Conservation (phyloP, 1,140 invertebrate genomes). For the Zaprionus inermis region DNA sequence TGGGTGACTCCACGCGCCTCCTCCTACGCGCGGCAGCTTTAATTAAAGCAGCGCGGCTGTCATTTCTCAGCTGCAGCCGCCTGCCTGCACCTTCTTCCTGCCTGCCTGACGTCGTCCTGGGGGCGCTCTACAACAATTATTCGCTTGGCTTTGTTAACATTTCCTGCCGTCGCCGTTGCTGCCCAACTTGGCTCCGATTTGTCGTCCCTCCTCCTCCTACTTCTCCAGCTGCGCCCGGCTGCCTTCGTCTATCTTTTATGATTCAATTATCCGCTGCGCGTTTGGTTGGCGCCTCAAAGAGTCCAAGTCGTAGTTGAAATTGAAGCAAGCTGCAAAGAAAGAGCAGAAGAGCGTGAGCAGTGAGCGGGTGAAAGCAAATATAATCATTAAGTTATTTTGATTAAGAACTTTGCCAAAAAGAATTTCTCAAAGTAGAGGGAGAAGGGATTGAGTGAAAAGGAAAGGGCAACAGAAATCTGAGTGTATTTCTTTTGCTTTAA, state of each 20-base stretch:
- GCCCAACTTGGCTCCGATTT: slow-evolving; percentile 42
- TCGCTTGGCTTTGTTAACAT: slow-evolving; percentile 78
- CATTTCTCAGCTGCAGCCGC: slow-evolving; percentile 69
- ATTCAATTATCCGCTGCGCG: slow-evolving; percentile 76
- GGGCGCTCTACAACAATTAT: slow-evolving; percentile 67
- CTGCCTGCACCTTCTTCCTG: neutral
- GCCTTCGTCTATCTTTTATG: slow-evolving; percentile 56
- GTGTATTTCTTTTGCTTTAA: neutral
- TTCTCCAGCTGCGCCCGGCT: neutral
- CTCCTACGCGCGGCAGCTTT: slow-evolving; percentile 55
- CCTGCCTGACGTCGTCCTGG: neutral
- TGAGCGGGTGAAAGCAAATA: slow-evolving; percentile 67
- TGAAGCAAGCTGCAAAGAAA: slow-evolving; percentile 29
- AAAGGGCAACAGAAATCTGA: neutral
- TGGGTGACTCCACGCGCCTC: slow-evolving; percentile 46
- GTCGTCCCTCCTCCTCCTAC: slow-evolving; percentile 24
- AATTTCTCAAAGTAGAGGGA: slow-evolving; percentile 27
- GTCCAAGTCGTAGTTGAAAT: slow-evolving; percentile 66
- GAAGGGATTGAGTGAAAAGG: neutral
- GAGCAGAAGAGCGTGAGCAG: slow-evolving; percentile 18
- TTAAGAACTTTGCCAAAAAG: slow-evolving; percentile 67
- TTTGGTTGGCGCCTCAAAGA: slow-evolving; percentile 58
- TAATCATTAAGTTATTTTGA: slow-evolving; percentile 82
- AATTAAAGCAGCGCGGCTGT: slow-evolving; percentile 77
- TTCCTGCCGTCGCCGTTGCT: slow-evolving; percentile 27